These are phyloP conservation scores for Congeria kusceri DNA, from an alignment of 2,888 invertebrate species.

Conservation along the genomic window DNA sequence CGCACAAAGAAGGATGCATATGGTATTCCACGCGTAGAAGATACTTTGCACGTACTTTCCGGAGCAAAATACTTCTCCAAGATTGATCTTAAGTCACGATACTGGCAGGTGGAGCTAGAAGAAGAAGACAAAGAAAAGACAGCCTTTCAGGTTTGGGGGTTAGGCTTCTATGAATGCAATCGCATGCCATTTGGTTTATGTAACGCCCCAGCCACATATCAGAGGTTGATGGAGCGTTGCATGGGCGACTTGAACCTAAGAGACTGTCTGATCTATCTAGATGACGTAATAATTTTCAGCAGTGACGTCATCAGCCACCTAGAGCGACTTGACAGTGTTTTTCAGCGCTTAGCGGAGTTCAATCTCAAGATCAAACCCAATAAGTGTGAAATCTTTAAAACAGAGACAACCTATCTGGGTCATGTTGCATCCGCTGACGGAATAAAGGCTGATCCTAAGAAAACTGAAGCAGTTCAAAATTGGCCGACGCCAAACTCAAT, in stretches of 20 bases:
- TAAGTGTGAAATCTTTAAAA: conserved; percentile 14
- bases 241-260: conserved; percentile 7
- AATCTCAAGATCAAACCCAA: conserved; percentile 11
- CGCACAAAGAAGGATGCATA: conserved; percentile 36
- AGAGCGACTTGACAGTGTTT: background rate
- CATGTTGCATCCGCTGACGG: conserved; percentile 18
- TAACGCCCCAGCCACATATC: conserved; percentile 14
- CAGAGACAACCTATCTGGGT: conserved; percentile 1
- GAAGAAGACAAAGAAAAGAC: conserved; percentile 37
- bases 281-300: conserved; percentile 6
- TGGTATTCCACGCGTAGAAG: conserved; percentile 20
- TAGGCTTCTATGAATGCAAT: conserved; percentile 30
- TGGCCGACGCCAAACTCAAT: conserved; percentile 5
- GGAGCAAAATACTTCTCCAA: conserved; percentile 31
- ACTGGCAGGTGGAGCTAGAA: conserved; percentile 25
- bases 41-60: conserved; percentile 19
- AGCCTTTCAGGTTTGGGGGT: conserved; percentile 23
- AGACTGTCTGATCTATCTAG: conserved; percentile 18
- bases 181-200: conserved; percentile 24
- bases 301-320: background rate
- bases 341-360: conserved; percentile 11
- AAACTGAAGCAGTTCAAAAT: background rate
- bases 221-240: conserved; percentile 3
- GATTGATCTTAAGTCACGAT: conserved; percentile 22
- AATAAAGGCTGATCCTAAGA: conserved; percentile 8